phyloP scores from a whole-genome alignment of 92 coral and sea anemone genomes.

The Actinostola sp. region DNA sequence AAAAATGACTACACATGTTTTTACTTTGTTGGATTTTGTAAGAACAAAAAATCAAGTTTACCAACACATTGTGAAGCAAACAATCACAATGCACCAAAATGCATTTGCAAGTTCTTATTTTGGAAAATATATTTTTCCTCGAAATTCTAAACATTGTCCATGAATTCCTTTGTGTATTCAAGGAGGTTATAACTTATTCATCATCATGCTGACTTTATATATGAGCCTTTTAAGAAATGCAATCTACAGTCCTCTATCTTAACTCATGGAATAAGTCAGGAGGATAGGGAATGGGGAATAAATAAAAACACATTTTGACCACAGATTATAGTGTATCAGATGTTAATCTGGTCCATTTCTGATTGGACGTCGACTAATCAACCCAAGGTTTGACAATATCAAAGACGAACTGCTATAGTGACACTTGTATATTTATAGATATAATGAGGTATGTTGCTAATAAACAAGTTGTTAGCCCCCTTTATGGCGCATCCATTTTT shows the following conservation, averaged over 20 bases:
- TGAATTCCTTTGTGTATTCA: not conserved
- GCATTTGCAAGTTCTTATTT: too few relatives aligned
- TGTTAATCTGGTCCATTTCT: not conserved
- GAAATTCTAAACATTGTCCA: too few relatives aligned
- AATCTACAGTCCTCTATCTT: not conserved
- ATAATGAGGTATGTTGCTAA: not conserved
- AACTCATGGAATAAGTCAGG: not conserved
- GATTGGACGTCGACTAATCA: not conserved
- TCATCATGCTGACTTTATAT: not conserved
- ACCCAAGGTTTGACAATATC: not conserved
- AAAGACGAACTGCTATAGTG: not conserved
- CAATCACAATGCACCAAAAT: not conserved
- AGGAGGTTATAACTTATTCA: not conserved
- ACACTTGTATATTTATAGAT: not conserved
- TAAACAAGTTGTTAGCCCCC: not conserved
- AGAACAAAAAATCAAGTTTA: too few relatives aligned
- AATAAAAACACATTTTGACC: not conserved
- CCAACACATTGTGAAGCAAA: too few relatives aligned
- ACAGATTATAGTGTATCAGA: not conserved
- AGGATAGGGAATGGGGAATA: not conserved
- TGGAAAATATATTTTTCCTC: too few relatives aligned
- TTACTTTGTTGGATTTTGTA: too few relatives aligned
- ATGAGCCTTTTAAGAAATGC: not conserved
- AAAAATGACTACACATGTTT: too few relatives aligned
- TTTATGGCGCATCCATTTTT: not conserved